phyloP scores from a whole-genome alignment of 2,888 invertebrate species.

The Theristus sp. region DNA sequence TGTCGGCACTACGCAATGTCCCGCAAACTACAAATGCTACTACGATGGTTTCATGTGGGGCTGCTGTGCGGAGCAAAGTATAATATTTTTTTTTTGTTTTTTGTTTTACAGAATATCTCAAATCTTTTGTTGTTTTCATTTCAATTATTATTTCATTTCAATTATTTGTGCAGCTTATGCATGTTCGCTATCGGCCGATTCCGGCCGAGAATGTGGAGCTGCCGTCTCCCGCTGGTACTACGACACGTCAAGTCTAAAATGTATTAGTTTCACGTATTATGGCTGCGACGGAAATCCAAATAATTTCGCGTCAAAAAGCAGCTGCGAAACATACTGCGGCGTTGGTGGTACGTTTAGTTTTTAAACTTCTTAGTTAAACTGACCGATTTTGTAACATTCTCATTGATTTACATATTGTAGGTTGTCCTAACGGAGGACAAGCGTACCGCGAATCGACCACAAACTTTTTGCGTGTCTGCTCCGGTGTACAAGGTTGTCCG shows the following conservation, averaged over 20 bases:
- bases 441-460: slow-evolving; percentile 21
- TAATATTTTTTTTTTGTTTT: neutral
- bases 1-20: neutral
- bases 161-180: slow-evolving; percentile 19
- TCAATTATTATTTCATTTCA: neutral
- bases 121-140: neutral
- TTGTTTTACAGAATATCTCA: too few species aligned
- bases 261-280: slow-evolving; percentile 22
- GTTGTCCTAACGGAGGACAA: slow-evolving; percentile 23
- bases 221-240: slow-evolving; percentile 20
- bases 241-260: slow-evolving; percentile 8
- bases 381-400: neutral
- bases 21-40: slow-evolving; percentile 14
- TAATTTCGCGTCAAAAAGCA: slow-evolving; percentile 23
- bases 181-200: slow-evolving; percentile 22
- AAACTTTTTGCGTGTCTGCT: slow-evolving; percentile 23
- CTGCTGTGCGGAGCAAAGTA: slow-evolving; percentile 25
- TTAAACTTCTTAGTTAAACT: neutral
- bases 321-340: slow-evolving; percentile 22
- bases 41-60: slow-evolving; percentile 24
- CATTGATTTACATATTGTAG: slow-evolving; percentile 1
- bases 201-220: slow-evolving; percentile 24
- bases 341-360: slow-evolving; percentile 13
- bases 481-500: slow-evolving; percentile 16
- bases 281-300: slow-evolving; percentile 26